These are phyloP conservation scores for Epinephelus fuscoguttatus DNA, from an alignment of 2,113 vertebrate species.

Conservation along the genomic window DNA sequence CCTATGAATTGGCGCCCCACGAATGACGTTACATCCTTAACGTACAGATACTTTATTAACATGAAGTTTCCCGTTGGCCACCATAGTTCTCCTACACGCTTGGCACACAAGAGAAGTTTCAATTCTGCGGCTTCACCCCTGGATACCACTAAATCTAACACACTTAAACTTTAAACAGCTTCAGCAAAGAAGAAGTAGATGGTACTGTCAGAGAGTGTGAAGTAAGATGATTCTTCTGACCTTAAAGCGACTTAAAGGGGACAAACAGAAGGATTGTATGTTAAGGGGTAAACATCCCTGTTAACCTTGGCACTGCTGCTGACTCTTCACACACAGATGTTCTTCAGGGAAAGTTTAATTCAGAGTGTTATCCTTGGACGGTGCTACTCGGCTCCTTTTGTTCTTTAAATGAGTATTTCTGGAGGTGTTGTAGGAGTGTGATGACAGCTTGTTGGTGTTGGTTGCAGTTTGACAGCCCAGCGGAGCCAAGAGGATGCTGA, in stretches of 20 bases:
- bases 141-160: no score
- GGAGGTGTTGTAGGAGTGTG: not conserved
- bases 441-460: not conserved
- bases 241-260: not conserved
- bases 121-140: no score
- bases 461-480: slow-evolving; percentile 87
- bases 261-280: not conserved
- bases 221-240: not conserved
- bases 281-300: not conserved
- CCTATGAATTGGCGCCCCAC: no score
- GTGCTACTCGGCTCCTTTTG: not conserved
- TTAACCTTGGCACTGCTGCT: no score
- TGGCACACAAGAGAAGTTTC: no score
- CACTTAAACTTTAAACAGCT: no score
- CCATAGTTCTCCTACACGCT: no score
- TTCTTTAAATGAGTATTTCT: not conserved
- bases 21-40: no score
- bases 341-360: no score
- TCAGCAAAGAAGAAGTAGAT: not conserved
- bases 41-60: no score
- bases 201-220: not conserved
- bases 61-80: no score
- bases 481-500: slow-evolving; percentile 90
- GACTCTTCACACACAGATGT: no score
- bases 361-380: not conserved